phyloP scores from a whole-genome alignment of 2,888 invertebrate genomes.

The Myopa testacea region DNA sequence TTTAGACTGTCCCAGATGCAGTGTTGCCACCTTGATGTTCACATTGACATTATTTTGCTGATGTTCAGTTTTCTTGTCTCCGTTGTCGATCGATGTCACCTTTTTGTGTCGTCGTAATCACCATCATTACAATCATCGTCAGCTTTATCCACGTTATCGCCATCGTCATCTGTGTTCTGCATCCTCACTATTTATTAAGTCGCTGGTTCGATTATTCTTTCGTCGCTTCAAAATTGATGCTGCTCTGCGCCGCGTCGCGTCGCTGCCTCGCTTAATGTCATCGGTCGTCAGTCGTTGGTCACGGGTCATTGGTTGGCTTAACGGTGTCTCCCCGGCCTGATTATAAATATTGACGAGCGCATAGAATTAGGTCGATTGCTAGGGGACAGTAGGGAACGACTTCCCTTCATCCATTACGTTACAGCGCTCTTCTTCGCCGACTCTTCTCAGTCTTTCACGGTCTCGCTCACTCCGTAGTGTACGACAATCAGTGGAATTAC shows the following conservation, averaged over 20 bases:
- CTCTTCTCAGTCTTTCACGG: too few relatives aligned
- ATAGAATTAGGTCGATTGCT: conserved; percentile 39
- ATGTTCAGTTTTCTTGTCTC: too few relatives aligned
- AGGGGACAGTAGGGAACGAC: conserved; percentile 14
- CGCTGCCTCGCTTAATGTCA: not conserved
- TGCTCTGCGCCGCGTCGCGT: not conserved
- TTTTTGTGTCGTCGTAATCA: not conserved
- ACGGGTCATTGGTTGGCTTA: conserved; percentile 2
- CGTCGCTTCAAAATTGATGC: not conserved
- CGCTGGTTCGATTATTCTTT: not conserved
- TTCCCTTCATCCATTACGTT: not conserved
- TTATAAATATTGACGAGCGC: conserved; percentile 41
- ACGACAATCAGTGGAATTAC: too few relatives aligned
- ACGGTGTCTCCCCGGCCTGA: conserved; percentile 9
- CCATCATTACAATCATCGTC: not conserved
- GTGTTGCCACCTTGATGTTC: too few relatives aligned
- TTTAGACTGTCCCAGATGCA: too few relatives aligned
- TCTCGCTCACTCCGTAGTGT: too few relatives aligned
- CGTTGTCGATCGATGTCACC: not conserved
- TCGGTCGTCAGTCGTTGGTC: not conserved
- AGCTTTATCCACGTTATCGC: not conserved
- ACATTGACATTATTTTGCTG: too few relatives aligned
- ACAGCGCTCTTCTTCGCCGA: not conserved
- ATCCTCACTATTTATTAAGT: not conserved
- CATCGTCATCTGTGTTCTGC: not conserved